phyloP scores from a whole-genome alignment of 2,888 invertebrate genomes.

The Aleiodes leptofemur region DNA sequence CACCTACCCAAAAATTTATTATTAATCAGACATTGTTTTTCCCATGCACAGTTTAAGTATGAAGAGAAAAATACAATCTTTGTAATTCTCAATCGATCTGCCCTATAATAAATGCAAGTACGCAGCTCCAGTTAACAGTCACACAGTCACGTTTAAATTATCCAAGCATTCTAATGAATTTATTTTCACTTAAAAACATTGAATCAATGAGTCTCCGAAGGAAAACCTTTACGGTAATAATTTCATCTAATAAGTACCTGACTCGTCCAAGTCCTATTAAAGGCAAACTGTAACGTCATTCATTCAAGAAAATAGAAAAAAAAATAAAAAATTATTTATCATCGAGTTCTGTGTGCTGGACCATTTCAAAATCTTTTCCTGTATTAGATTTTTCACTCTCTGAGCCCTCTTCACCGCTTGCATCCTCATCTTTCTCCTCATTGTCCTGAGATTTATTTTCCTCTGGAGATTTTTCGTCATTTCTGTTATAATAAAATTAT shows the following conservation, averaged over 20 bases:
- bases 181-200: neutral
- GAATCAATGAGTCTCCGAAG: neutral
- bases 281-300: neutral
- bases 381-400: constrained; percentile 91
- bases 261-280: neutral
- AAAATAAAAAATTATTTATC: constrained; percentile 50
- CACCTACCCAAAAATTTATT: constrained; percentile 32
- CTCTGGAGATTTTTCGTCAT: constrained; percentile 53
- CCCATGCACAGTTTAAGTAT: constrained; percentile 6
- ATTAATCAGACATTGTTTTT: constrained; percentile 20
- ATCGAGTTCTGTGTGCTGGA: constrained; percentile 78
- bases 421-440: constrained; percentile 62
- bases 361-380: constrained; percentile 92
- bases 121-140: neutral
- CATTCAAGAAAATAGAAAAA: neutral
- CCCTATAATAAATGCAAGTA: neutral
- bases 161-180: neutral
- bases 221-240: neutral
- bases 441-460: constrained; percentile 26
- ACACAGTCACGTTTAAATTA: neutral
- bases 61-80: constrained; percentile 5
- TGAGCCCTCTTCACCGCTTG: constrained; percentile 76
- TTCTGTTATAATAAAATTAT: constrained; percentile 51
- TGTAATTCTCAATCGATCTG: neutral
- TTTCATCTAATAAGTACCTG: no score